Evolutionary conservation across 2,888 invertebrate species (phyloP).

Genomic region (Salticus scenicus): DNA sequence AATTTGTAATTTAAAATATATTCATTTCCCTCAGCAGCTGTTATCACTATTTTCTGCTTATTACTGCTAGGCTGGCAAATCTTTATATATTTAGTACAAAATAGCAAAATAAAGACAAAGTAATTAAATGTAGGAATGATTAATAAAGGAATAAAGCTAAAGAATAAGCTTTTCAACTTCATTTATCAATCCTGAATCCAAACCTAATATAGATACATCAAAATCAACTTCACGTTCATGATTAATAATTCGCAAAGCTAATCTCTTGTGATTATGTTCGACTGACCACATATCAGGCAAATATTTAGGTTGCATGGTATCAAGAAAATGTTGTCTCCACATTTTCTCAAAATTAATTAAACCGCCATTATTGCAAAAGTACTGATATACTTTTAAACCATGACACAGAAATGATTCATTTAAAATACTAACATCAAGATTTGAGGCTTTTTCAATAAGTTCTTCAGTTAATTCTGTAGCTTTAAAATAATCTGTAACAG

Average conservation of each 20-base stretch:
- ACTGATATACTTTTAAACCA: slow-evolving; percentile 75
- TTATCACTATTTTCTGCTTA: too few species aligned
- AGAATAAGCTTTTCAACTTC: slow-evolving; percentile 15
- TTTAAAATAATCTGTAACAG: slow-evolving; percentile 79
- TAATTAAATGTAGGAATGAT: background rate
- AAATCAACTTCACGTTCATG: slow-evolving; percentile 54
- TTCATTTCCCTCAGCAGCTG: too few species aligned
- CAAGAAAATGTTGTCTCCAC: slow-evolving; percentile 86
- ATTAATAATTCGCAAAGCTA: slow-evolving; percentile 59
- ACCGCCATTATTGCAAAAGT: slow-evolving; percentile 77
- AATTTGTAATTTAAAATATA: too few species aligned
- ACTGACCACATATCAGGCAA: slow-evolving; percentile 87
- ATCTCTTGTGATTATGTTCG: slow-evolving; percentile 82
- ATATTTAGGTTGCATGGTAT: slow-evolving; percentile 82
- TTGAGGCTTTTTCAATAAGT: slow-evolving; percentile 78
- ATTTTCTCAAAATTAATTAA: slow-evolving; percentile 82
- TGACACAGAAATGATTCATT: slow-evolving; percentile 75
- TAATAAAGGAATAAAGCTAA: background rate
- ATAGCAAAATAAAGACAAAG: too few species aligned
- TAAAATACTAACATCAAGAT: slow-evolving; percentile 75
- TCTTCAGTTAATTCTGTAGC: slow-evolving; percentile 77
- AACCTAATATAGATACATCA: slow-evolving; percentile 54
- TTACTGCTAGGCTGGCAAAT: too few species aligned
- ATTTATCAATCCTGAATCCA: slow-evolving; percentile 31
- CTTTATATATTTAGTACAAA: too few species aligned